phyloP scores from a whole-genome alignment of 2,797 vertebrate species.

The Calcarius lapponicus region DNA sequence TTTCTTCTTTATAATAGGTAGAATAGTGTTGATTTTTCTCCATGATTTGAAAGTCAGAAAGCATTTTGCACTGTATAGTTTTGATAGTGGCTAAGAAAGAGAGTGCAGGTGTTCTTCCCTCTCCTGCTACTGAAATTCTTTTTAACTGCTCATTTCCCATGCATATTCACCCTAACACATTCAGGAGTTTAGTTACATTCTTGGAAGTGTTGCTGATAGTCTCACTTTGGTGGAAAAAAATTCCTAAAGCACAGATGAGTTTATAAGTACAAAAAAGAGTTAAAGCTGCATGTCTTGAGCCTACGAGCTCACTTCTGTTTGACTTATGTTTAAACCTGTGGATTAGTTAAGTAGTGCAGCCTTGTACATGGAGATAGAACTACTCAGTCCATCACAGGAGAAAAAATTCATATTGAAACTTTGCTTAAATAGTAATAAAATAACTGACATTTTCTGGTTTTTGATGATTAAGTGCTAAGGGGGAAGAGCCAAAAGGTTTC shows the following conservation, averaged over 20 bases:
- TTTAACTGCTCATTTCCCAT: neutral
- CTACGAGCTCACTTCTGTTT: neutral
- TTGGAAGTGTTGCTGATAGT: neutral
- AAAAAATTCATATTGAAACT: neutral
- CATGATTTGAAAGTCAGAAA: neutral
- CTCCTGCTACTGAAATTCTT: neutral
- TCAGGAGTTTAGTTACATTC: neutral
- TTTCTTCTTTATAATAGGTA: neutral
- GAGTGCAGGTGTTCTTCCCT: neutral
- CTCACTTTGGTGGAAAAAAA: neutral
- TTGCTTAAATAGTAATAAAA: neutral
- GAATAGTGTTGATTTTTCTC: neutral
- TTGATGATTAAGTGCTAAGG: neutral
- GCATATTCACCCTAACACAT: neutral
- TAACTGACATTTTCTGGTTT: rapidly evolving
- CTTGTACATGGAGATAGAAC: neutral
- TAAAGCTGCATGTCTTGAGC: neutral
- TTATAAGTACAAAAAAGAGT: neutral
- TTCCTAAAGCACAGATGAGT: neutral
- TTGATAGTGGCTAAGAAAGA: neutral
- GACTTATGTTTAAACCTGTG: neutral
- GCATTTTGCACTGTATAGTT: neutral
- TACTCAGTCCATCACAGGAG: neutral
- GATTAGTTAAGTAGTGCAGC: neutral
- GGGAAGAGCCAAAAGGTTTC: neutral